Base-by-base conservation (phyloP, 2,888 invertebrate genomes). In the Trimorus sp. region DNA sequence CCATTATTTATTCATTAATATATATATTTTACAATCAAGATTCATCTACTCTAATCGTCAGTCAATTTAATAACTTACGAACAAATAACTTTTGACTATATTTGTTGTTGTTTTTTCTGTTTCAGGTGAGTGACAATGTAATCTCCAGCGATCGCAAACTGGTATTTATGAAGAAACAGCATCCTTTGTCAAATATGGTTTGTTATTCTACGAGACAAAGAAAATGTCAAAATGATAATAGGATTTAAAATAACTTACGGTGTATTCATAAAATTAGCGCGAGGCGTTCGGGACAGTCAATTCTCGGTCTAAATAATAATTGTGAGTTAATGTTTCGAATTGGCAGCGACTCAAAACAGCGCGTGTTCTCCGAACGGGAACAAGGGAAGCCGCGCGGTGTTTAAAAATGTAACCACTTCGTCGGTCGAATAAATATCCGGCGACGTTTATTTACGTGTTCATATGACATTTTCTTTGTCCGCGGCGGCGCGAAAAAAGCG, bases 401-500 rank as follows among this genome's bases (percentile, higher is more conserved):
- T 58, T 56, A 49, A 74, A 74, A 74, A 58, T 58, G 56, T 54
- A 53, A 58, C 73, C 48, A 56, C 74, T 74, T 65, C 38, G 74
- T 54, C 54, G 45, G 53, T 60, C 70, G 15, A 74, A 74, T 74
- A 65, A 74, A 74, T 74, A 74, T 58, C 38, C 48, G 38, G n/a
- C 37, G 65, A 65, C 65, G 42, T 58, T 38, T 68, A 58, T 65
- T 65, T 73, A 37, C 40, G 26, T 37, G n/a, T 26, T 26, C 15
- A 14, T 62, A 51, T 58, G 45, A 45, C 16, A 65, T 51, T 65
- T 71, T 62, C 71, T 70, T 70, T 70, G 60, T 70, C 26, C 49
- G 38, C 51, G 2, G 26, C 26, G 26, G 45, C n/a, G 12, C 6
- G 37, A 54, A 71, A 73, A 63, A 62, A 26, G 26, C 56, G 14